Evolutionary conservation across 2,113 vertebrate species (phyloP), one percentile per base, ranked within the genome.

Genomic region (Leiothrix lutea): DNA sequence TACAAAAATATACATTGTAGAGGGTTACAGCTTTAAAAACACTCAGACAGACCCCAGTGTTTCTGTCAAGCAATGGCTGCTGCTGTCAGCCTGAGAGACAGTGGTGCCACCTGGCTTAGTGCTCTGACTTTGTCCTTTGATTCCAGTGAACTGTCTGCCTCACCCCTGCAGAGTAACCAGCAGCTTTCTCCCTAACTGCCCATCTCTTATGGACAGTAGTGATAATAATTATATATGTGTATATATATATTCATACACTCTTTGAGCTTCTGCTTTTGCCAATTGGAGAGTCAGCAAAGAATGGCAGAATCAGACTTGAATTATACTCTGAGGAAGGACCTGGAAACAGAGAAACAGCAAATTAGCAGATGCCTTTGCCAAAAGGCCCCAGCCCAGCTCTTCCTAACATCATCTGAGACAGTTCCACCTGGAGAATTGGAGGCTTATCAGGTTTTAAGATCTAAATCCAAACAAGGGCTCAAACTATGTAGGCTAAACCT

Each of bases 1-100:
- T 85, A 96, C 67, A 96, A 97, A 98, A 98, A 98, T 97, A 97
- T 65, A 96, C 75, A 51, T 79, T 92, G 88, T 80, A 92, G 84
- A 94, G 70, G 24, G 64, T 50, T 80, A 42, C n/a, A 86, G 79
- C 60, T 78, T 69, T 71, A 65, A 86, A 88, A 94, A 80, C 85
- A 88, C 22, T 8, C 47, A 36, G 51, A 11, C 57, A 89, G 45
- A 50, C 15, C 48, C 86, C 80, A 65, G 50, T 71, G 58, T 48
- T 75, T 77, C 6, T 62, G 48, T 24, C 48, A 77, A 36, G 71
- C 24, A 67, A 17, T 28, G 35, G 36, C 36, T 84, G 11, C 40
- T 87, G 44, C 65, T 54, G 42, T 72, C 1, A 0, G 48, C 33
- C 35, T 53, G 26, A 70, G 64, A 73, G 57, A 12, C 45, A 28